These are phyloP conservation scores for Sebastes iracundus DNA, from an alignment of 2,797 vertebrate genomes.

Conservation along the genomic window DNA sequence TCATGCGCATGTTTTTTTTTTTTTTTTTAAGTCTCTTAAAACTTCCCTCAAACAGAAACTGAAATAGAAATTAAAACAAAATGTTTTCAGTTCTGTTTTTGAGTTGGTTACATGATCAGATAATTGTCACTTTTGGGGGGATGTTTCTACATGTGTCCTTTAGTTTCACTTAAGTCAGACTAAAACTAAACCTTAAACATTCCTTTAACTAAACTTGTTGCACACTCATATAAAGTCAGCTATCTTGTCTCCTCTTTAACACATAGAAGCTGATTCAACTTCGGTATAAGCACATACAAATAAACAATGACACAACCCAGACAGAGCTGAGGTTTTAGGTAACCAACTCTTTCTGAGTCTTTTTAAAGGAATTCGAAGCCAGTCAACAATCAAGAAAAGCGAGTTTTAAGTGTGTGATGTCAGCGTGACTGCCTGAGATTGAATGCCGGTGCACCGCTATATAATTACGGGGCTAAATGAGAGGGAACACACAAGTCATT, in stretches of 20 bases:
- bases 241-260: neutral
- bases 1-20: neutral
- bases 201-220: neutral
- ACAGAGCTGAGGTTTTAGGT: neutral
- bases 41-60: neutral
- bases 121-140: neutral
- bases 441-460: conserved; percentile 37
- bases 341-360: conserved; percentile 7
- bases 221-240: neutral
- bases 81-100: neutral
- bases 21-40: neutral
- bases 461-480: conserved; percentile 71
- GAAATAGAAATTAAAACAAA: conserved; percentile 10
- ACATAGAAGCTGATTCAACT: neutral
- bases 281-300: neutral
- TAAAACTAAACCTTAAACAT: neutral
- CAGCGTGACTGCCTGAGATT: conserved; percentile 22
- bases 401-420: conserved; percentile 48
- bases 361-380: conserved; percentile 26
- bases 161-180: neutral
- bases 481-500: conserved; percentile 53
- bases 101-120: neutral
- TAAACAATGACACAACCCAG: neutral
- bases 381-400: conserved; percentile 31
- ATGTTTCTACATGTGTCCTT: neutral